Evolutionary conservation across 1,140 invertebrate species (phyloP), one percentile per base, ranked within the genome.

Genomic region (Sesamia nonagrioides): DNA sequence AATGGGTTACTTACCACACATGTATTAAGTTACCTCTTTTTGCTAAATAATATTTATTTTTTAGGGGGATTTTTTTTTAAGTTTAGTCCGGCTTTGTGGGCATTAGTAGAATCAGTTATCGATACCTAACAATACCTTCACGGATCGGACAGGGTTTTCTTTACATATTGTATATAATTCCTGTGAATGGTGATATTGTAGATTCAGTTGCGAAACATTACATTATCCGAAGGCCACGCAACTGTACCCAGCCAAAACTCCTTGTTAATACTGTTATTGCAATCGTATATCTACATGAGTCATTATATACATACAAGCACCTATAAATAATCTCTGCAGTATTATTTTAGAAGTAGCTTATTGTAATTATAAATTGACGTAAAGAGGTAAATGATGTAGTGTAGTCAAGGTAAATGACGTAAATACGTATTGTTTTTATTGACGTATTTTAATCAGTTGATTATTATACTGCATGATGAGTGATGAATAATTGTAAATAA

Each of bases 221-320:
- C 33, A n/a, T 4, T 54, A 18, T 54, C n/a, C 33, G 68, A 71
- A 71, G 48, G 48, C 68, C 68, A 54, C 48, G 7, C 68, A 54
- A 71, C 48, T 54, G 68, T 54, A 71, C 18, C 50, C 33, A 18
- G 48, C 27, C 48, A 45, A 54, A 17, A 48, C 27, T 17, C 17
- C 45, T 71, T 71, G 48, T 71, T 37, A 71, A 71, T 71, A 71
- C 54, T 52, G 21, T 54, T 71, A 71, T 71, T 71, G 68, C 68
- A 52, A 15, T 18, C 27, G 5, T 71, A 71, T 35, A 71, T 71
- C 66, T 52, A 33, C 9, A 18, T 71, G 68, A 71, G 48, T 71
- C 68, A 54, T 54, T 9, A 71, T 3, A 27, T 27, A 27, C 27
- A 27, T 35, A 71, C 48, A 71, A 71, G 27, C 27, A 71, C 21